Evolutionary conservation across 2,888 invertebrate genomes (phyloP).

Genomic region (Myopa testacea): DNA sequence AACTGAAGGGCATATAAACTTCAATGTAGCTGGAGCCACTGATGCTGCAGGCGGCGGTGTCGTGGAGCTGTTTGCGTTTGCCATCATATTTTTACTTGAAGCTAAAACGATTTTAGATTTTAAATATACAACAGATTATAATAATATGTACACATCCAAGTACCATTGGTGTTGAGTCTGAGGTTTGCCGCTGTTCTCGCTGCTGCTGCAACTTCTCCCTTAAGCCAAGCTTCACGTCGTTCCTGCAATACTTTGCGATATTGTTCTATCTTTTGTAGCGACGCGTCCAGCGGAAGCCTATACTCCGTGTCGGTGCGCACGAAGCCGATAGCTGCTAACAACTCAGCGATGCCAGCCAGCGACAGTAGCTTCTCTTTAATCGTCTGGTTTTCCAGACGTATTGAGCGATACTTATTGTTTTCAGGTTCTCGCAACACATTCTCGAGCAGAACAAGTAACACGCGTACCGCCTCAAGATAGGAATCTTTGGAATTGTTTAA

Average conservation of each 20-base stretch:
- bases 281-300: constrained; percentile 57
- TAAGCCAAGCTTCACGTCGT: constrained; percentile 58
- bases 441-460: constrained; percentile 63
- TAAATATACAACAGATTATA: neutral
- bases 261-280: constrained; percentile 60
- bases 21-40: neutral
- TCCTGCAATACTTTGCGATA: constrained; percentile 61
- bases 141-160: neutral
- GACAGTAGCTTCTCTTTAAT: constrained; percentile 65
- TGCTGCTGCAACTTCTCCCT: constrained; percentile 40
- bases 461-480: constrained; percentile 64
- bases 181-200: neutral
- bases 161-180: neutral
- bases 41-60: neutral
- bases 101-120: neutral
- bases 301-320: constrained; percentile 52
- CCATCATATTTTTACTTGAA: constrained; percentile 7
- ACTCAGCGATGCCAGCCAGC: constrained; percentile 57
- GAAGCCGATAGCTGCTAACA: constrained; percentile 66
- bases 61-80: neutral
- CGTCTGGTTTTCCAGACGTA: constrained; percentile 64
- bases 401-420: constrained; percentile 64
- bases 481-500: constrained; percentile 56
- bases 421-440: constrained; percentile 65
- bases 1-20: constrained; percentile 55